phyloP scores from a whole-genome alignment of 1,140 invertebrate species.

The Tribolium madens region DNA sequence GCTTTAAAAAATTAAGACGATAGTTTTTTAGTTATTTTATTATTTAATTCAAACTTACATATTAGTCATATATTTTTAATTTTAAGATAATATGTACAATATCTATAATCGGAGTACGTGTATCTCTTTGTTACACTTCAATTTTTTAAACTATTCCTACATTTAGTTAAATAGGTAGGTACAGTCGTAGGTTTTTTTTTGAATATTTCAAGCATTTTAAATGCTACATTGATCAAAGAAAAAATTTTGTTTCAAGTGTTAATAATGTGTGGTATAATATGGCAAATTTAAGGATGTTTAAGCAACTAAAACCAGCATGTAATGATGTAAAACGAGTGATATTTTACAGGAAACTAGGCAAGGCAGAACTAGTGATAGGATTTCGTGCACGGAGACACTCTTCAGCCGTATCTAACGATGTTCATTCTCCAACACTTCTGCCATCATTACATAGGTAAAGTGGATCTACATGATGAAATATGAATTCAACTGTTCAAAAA shows the following conservation, averaged over 20 bases:
- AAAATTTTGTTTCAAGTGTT: not conserved
- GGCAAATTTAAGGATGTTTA: constrained; percentile 27
- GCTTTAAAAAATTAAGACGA: too few species aligned
- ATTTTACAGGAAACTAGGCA: constrained; percentile 33
- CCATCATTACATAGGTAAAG: constrained; percentile 6
- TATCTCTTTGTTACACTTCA: too few species aligned
- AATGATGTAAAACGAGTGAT: constrained; percentile 15
- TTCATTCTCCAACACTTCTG: not conserved
- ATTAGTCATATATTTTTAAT: too few species aligned
- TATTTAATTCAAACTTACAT: too few species aligned
- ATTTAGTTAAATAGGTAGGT: too few species aligned
- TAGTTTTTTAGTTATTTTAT: too few species aligned
- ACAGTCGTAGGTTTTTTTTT: too few species aligned
- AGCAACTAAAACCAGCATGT: constrained; percentile 24
- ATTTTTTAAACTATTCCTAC: too few species aligned
- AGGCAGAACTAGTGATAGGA: constrained; percentile 38
- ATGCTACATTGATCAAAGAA: not conserved
- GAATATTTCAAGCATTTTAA: too few species aligned
- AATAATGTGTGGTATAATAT: not conserved
- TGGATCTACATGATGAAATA: not conserved
- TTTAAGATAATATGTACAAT: too few species aligned
- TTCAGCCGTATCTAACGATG: constrained; percentile 33
- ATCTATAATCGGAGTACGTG: too few species aligned
- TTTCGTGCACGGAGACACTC: constrained; percentile 34
- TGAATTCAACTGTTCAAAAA: not conserved